Evolutionary conservation across 2,113 vertebrate genomes (phyloP), one percentile per base, ranked within the genome.

Genomic region (Lampris incognitus): DNA sequence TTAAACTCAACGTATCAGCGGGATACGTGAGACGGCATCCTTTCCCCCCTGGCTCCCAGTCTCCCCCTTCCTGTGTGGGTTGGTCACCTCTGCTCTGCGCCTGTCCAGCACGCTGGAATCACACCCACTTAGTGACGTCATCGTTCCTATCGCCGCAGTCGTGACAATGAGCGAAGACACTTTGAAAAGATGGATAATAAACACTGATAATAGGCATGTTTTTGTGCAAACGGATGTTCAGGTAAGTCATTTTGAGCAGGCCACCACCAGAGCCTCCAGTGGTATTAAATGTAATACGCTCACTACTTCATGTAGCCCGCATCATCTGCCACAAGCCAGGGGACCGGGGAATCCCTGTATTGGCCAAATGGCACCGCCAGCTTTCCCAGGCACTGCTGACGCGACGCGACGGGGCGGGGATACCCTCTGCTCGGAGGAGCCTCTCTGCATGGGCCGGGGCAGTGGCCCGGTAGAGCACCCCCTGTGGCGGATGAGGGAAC

Each of bases 341-440:
- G 57, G 52, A 76, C 62, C 7, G 57, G 11, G 1, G 58, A 40
- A 55, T 69, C 39, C 1, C n/a, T 6, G 11, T 76, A 76, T 36
- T 76, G 74, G 48, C 74, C 66, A 62, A 76, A 76, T n/a, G 66
- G 56, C 57, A 76, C 8, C 49, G 62, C 56, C 57, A 76, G 50
- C 49, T 52, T 52, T 13, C 65, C 65, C 37, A 67, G 49, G 37
- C 65, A 67, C 65, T 40, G 49, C 38, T 54, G 65, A n/a, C 36
- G 42, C 9, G 51, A 50, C 24, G 24, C 24, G 24, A 24, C 10
- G 65, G 56, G 11, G 2, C 58, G 10, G n/a, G 8, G 37, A 63
- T 56, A 7, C 58, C 65, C 6, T 63, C 74, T 8, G 66, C 40
- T 7, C 1, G 48, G 37, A 61, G 56, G 3, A 42, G 44, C 36